Conservation (phyloP, 2,888 invertebrate genomes). For the Yponomeuta sedellus region DNA sequence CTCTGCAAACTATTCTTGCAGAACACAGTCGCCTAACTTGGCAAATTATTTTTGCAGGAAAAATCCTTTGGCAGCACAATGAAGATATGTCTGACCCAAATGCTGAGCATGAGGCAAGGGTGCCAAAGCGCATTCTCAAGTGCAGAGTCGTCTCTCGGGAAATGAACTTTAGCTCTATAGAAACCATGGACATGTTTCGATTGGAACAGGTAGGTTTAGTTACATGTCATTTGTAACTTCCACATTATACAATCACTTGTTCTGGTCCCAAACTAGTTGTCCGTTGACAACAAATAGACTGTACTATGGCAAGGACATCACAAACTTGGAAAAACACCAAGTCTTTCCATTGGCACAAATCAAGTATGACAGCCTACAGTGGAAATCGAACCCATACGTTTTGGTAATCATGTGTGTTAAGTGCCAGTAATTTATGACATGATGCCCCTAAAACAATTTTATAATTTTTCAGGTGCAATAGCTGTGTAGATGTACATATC, state of each 20-base stretch:
- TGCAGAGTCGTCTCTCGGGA: constrained; percentile 93
- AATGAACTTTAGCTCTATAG: constrained; percentile 93
- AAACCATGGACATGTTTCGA: constrained; percentile 96
- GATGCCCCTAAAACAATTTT: too few relatives aligned
- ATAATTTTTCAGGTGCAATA: too few relatives aligned
- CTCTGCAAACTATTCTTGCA: not conserved
- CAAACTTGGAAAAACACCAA: too few relatives aligned
- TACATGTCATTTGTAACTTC: not conserved
- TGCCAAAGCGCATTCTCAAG: constrained; percentile 97
- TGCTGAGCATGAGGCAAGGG: constrained; percentile 95
- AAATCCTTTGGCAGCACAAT: constrained; percentile 97
- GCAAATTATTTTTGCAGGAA: constrained; percentile 72
- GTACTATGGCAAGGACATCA: too few relatives aligned
- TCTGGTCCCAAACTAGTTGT: too few relatives aligned
- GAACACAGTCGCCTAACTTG: not conserved
- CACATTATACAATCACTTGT: not conserved
- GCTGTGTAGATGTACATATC: too few relatives aligned
- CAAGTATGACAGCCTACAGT: too few relatives aligned
- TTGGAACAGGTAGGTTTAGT: constrained; percentile 82
- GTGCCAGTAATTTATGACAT: too few relatives aligned
- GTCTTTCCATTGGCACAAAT: too few relatives aligned
- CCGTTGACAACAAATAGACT: too few relatives aligned
- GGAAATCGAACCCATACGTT: not conserved
- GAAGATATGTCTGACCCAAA: constrained; percentile 95
- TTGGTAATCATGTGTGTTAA: not conserved